phyloP scores from a whole-genome alignment of 2,888 invertebrate species.

The Eudemis profundana region DNA sequence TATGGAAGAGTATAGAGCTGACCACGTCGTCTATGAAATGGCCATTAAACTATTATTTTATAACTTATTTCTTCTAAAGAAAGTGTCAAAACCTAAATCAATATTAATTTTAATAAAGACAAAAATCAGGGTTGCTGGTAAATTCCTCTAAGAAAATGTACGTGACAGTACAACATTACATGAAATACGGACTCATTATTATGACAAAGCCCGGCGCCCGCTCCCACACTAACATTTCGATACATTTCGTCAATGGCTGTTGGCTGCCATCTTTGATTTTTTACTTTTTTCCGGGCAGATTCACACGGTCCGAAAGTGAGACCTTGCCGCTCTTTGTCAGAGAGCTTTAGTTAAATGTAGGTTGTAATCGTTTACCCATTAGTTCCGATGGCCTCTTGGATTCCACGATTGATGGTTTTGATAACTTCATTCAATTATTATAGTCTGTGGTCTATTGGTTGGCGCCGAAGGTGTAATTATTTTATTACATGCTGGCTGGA shows the following conservation, averaged over 20 bases:
- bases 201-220: constrained; percentile 66
- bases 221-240: constrained; percentile 72
- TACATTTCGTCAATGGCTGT: constrained; percentile 70
- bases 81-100: no score
- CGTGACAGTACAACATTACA: constrained; percentile 58
- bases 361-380: constrained; percentile 61
- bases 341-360: constrained; percentile 56
- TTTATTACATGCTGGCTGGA: constrained; percentile 8
- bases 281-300: constrained; percentile 57
- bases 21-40: no score
- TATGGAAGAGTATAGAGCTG: no score
- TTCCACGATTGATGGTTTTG: constrained; percentile 64
- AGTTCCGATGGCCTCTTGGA: constrained; percentile 53
- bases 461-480: constrained; percentile 50
- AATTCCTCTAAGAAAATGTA: background rate
- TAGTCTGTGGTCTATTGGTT: constrained; percentile 48
- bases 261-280: constrained; percentile 60
- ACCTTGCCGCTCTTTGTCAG: constrained; percentile 56
- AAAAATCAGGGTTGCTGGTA: no score
- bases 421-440: constrained; percentile 58
- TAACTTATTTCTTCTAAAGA: no score
- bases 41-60: no score
- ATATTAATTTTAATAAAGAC: no score
- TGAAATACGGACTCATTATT: constrained; percentile 66
- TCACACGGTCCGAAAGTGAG: constrained; percentile 74